Evolutionary conservation across 2,888 invertebrate genomes (phyloP).

Genomic region (Caenorhabditis afra): DNA sequence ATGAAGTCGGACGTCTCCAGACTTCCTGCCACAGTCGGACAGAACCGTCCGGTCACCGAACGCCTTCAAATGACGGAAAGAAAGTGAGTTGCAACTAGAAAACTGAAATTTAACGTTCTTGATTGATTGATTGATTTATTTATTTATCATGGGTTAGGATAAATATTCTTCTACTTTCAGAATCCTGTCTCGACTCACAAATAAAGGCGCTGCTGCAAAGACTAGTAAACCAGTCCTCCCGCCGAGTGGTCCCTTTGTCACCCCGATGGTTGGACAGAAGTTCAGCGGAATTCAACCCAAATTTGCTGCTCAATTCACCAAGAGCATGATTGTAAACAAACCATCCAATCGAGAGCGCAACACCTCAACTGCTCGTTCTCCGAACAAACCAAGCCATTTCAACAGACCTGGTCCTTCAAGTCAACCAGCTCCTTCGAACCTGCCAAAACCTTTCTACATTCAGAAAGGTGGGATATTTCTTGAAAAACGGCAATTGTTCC

Average conservation of each 20-base stretch:
- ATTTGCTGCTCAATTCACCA: slow-evolving; percentile 70
- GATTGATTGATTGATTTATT: neutral
- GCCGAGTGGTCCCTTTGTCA: slow-evolving; percentile 80
- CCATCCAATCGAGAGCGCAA: no score
- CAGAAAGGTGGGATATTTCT: neutral
- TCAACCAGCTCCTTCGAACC: neutral
- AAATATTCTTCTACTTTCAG: slow-evolving; percentile 56
- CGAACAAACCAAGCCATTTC: no score
- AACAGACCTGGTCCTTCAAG: neutral
- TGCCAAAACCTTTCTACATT: neutral
- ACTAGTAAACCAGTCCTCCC: slow-evolving; percentile 74
- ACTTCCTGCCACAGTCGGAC: slow-evolving; percentile 94
- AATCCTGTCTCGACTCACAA: slow-evolving; percentile 78
- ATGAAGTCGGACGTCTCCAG: slow-evolving; percentile 99
- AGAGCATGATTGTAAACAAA: neutral
- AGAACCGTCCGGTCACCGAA: slow-evolving; percentile 98
- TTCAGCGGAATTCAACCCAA: slow-evolving; percentile 78
- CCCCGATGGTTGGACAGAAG: slow-evolving; percentile 70
- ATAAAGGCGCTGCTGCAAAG: slow-evolving; percentile 75
- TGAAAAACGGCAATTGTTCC: neutral
- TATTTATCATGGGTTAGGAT: no score
- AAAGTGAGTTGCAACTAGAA: slow-evolving; percentile 62
- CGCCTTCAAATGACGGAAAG: slow-evolving; percentile 98
- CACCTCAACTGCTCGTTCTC: no score
- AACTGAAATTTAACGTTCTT: no score